phyloP scores from a whole-genome alignment of 2,888 invertebrate genomes.

The Strigamia crassipes region DNA sequence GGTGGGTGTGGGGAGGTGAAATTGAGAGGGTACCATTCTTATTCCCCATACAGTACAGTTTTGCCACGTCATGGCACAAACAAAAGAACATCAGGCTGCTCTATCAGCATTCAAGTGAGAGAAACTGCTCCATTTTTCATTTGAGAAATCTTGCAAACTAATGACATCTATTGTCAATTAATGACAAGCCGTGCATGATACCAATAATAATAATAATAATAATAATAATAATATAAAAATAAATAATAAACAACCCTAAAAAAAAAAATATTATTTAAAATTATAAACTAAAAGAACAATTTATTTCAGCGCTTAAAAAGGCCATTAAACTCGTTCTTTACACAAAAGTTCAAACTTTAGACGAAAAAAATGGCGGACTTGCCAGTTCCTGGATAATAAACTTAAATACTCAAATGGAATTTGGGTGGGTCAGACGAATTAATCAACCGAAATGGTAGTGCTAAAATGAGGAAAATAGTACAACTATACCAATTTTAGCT shows the following conservation, averaged over 20 bases:
- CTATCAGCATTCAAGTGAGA: constrained; percentile 38
- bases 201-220: not conserved
- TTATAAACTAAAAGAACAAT: not conserved
- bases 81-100: constrained; percentile 19
- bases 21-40: constrained; percentile 13
- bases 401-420: constrained; percentile 40
- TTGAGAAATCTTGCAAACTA: constrained; percentile 30
- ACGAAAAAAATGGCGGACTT: constrained; percentile 12
- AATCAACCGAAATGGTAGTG: constrained; percentile 26
- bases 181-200: constrained; percentile 10
- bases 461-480: constrained; percentile 4
- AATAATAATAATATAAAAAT: not conserved
- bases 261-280: too few species aligned
- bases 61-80: constrained; percentile 20
- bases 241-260: too few species aligned
- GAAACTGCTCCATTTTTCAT: constrained; percentile 39
- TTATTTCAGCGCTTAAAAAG: not conserved
- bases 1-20: not conserved
- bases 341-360: constrained; percentile 22
- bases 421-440: constrained; percentile 21
- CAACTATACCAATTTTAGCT: not conserved
- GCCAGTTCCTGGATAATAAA: constrained; percentile 34
- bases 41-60: constrained; percentile 2
- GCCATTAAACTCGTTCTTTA: constrained; percentile 35
- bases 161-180: constrained; percentile 42